Conservation (phyloP, 2,113 vertebrate genomes). For the Steatornis caripensis region DNA sequence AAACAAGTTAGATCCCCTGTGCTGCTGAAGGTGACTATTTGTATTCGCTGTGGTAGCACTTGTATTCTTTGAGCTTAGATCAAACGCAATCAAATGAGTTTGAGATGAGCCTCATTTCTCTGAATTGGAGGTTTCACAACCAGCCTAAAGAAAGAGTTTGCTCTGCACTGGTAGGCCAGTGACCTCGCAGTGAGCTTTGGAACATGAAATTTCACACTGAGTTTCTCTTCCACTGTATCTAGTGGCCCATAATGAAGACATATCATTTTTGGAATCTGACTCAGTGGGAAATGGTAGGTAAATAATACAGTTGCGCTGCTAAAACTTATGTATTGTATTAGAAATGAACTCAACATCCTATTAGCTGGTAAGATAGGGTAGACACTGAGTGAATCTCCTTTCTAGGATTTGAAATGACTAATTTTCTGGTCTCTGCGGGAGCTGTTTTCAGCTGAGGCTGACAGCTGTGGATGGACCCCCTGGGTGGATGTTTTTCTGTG, state of each 20-base stretch:
- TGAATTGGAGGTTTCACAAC: not conserved
- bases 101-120: not conserved
- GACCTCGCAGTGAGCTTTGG: not conserved
- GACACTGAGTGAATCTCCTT: not conserved
- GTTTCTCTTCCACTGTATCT: not conserved
- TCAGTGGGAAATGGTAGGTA: not conserved
- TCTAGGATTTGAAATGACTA: not conserved
- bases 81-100: not conserved
- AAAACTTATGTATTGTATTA: not conserved
- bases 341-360: not conserved
- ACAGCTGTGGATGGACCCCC: not conserved
- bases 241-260: not conserved
- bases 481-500: not conserved
- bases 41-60: not conserved
- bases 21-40: not conserved
- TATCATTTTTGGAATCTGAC: not conserved
- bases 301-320: not conserved
- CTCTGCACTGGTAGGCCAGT: not conserved
- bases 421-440: not conserved
- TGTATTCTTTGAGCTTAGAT: not conserved
- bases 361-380: not conserved
- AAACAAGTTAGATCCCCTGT: not conserved
- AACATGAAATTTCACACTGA: not conserved
- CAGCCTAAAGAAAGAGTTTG: not conserved
- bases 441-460: not conserved